A percentile compares a stretch with the other conserved stretches of the same genome.
These are phyloP conservation scores for Sipha maydis DNA, from an alignment of 2,888 invertebrate species.

Conservation along the genomic window DNA sequence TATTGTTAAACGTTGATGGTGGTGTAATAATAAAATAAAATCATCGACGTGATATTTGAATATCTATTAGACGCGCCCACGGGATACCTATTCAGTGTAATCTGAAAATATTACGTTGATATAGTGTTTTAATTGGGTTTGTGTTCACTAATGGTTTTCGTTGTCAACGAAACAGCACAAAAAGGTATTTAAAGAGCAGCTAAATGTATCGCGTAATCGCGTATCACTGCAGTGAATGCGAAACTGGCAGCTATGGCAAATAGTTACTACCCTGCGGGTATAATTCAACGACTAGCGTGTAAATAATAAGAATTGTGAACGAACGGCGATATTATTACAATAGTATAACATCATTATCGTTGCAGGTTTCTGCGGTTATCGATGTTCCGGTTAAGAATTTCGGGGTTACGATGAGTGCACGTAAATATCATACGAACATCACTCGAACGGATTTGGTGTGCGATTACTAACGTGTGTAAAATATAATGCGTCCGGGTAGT, in stretches of 20 bases:
- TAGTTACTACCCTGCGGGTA: no score
- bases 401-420: background rate
- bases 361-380: background rate
- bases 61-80: background rate
- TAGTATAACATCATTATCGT: background rate
- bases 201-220: background rate
- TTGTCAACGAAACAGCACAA: background rate
- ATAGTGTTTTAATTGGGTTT: constrained; percentile 12
- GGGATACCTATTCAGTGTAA: background rate
- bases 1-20: background rate
- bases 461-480: background rate
- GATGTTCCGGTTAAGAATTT: background rate
- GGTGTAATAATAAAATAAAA: background rate
- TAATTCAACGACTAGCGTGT: background rate
- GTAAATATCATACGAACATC: background rate
- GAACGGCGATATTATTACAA: background rate
- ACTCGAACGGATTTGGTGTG: background rate
- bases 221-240: background rate
- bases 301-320: constrained; percentile 13
- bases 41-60: background rate
- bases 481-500: no score
- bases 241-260: no score
- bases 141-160: background rate
- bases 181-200: background rate
- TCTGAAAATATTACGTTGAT: background rate